Percentiles rank a stretch among this genome's conserved stretches.
Conservation (phyloP, 2,888 invertebrate genomes). For the Mellilla xanthometata region DNA sequence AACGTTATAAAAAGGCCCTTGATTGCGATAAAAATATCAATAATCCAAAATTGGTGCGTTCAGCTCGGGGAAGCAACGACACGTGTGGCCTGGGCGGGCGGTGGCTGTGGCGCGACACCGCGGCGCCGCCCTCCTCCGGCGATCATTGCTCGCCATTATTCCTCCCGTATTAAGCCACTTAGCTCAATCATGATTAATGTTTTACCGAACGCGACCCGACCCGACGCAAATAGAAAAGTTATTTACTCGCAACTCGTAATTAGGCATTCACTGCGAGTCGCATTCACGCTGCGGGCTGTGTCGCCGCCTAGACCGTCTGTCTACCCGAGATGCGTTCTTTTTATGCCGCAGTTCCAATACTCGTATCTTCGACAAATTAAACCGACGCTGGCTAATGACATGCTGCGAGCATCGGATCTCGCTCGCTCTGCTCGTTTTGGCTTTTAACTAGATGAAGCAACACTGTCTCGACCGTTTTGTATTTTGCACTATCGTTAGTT, state of each 20-base stretch:
- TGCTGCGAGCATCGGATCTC: conserved; percentile 17
- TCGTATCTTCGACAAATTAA: conserved; percentile 24
- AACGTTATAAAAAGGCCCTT: not conserved
- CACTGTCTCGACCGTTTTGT: conserved; percentile 7
- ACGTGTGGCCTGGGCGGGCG: conserved; percentile 38
- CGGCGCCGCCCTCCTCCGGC: conserved; percentile 76
- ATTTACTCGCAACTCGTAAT: conserved; percentile 76
- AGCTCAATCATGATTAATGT: conserved; percentile 84
- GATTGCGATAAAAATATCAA: conserved; percentile 9
- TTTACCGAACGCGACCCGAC: conserved; percentile 75
- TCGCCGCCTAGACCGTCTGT: conserved; percentile 68
- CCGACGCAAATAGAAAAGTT: conserved; percentile 79
- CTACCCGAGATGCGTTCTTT: conserved; percentile 56
- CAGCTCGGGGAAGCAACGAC: too few species aligned
- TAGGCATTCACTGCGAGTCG: conserved; percentile 79
- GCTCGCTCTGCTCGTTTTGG: conserved; percentile 8
- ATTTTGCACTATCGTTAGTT: conserved; percentile 3
- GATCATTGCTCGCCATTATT: conserved; percentile 80
- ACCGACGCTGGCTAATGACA: conserved; percentile 26
- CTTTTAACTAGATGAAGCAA: conserved; percentile 16
- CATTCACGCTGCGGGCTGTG: conserved; percentile 70
- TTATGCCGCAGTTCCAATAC: conserved; percentile 34
- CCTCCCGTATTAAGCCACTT: conserved; percentile 82
- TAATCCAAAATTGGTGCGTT: too few species aligned
- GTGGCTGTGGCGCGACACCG: conserved; percentile 64